These are phyloP conservation scores for Drosophila cognata DNA, from an alignment of 2,888 invertebrate genomes.

Conservation along the genomic window DNA sequence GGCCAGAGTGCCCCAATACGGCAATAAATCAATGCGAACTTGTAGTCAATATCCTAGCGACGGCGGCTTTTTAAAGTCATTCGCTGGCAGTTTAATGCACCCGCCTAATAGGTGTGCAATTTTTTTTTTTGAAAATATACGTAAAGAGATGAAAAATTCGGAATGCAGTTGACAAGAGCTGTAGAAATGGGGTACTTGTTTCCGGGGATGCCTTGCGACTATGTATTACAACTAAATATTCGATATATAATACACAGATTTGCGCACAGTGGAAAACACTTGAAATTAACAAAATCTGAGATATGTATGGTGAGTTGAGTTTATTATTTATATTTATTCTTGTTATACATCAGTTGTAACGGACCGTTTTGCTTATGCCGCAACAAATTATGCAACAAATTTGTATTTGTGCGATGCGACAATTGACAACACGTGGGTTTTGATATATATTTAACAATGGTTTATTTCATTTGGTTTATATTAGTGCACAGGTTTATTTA, in stretches of 20 bases:
- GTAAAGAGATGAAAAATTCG: too few species aligned
- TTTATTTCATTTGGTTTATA: too few species aligned
- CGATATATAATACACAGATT: not conserved
- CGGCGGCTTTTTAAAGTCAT: constrained; percentile 54
- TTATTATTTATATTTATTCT: too few species aligned
- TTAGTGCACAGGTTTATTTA: too few species aligned
- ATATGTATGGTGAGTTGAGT: not conserved
- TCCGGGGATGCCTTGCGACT: not conserved
- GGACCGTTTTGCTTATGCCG: too few species aligned
- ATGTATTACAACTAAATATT: not conserved
- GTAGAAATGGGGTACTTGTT: not conserved
- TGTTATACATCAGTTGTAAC: not conserved
- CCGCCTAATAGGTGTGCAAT: constrained; percentile 26
- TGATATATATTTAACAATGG: too few species aligned
- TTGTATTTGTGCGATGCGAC: too few species aligned
- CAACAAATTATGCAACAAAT: too few species aligned
- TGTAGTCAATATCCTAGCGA: constrained; percentile 35
- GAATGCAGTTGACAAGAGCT: not conserved
- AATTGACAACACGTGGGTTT: too few species aligned
- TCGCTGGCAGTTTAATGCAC: constrained; percentile 45
- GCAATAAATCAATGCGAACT: constrained; percentile 73
- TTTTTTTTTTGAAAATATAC: constrained; percentile 11
- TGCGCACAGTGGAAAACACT: not conserved
- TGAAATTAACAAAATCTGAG: not conserved
- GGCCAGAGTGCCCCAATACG: constrained; percentile 42